Base-by-base conservation (phyloP, 2,797 vertebrate genomes). In the Acropternis orthonyx region DNA sequence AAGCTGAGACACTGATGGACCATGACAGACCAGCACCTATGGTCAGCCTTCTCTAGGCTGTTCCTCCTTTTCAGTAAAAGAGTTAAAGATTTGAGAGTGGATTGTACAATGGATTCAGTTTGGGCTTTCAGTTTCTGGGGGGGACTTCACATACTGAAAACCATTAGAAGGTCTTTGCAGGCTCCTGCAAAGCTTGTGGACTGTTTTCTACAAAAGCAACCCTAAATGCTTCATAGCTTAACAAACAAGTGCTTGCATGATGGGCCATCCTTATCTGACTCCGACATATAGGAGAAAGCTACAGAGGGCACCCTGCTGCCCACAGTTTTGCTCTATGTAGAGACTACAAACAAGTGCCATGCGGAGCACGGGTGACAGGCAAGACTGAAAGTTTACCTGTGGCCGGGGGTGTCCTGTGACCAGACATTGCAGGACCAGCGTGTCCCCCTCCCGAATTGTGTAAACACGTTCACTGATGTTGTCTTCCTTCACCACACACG, bases 381-480 rank as follows among this genome's bases (percentile, higher is more conserved):
- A 69, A 59, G 41, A 37, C 28, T 3, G 5, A 82, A 81, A 49
- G 30, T 63, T 97, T 97, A 99, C 99, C 99, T 99, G 99, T 92
- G 99, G 99, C 63, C 98, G 98, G 39, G 99, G 99, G 92, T 99
- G 99, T 93, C 99, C 99, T 46, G 99, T 99, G 81, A 99, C 98
- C 68, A 99, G 98, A 93, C 99, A 99, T 97, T 99, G 99, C 85
- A 99, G 98, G 73, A 99, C 98, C 24, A 99, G 97, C 0, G 98
- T 99, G 98, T 99, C 99, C 52, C 99, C 99, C 95, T 99, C 99
- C 59, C 99, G 99, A 97, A 99, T 99, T 73, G 99, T 99, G 98
- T 99, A 99, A 96, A 99, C 99, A 0, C 99, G 98, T 95, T 99
- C 99, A 6, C 99, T 99, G 98, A 99, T 98, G 97, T 99, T 99